Base-by-base conservation (phyloP, 2,888 invertebrate genomes). In the Platynereis dumerilii region DNA sequence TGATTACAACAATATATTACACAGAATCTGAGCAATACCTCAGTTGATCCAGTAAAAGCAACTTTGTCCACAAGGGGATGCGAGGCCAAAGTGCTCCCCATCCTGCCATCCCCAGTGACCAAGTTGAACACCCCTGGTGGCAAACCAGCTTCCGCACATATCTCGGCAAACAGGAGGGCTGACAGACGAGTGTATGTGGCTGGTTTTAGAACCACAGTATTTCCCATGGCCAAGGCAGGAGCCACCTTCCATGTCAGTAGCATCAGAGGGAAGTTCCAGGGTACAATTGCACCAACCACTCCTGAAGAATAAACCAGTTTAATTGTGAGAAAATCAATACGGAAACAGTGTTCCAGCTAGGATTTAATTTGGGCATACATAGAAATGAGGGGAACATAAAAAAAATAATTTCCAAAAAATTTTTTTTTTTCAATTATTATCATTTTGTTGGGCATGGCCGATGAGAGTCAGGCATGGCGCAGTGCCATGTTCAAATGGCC, bases 191-290 rank as follows among this genome's bases (percentile, higher is more conserved):
- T 82, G 71, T 82, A 80, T 1, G 83, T 78, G 24, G 84, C 84
- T 17, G 86, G 84, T 69, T 86, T 84, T n/a, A 87, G 75, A 17
- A 86, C 77, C 20, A 87, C 82, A 42, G 84, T 83, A 75, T 86
- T 86, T 24, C 87, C 87, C 76, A 85, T 84, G 24, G 87, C 87
- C 61, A 87, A 75, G 26, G 86, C 86, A 39, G 87, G 86, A 56
- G 84, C 85, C 17, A 87, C 75, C 69, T 85, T 80, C 80, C 85
- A 83, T 1, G 86, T 86, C 66, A 87, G 77, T 59, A 85, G 72
- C 77, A 86, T 82, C 58, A 87, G 76, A 1, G 86, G 85, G 68
- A 84, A 86, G 64, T 83, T 83, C 78, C 85, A 84, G 1, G 85
- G 84, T 1, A 86, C 83, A 57, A 85, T 82, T 5, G 79, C 83